These are phyloP conservation scores for Odontophorus gujanensis DNA, from an alignment of 2,113 vertebrate species.

Conservation along the genomic window DNA sequence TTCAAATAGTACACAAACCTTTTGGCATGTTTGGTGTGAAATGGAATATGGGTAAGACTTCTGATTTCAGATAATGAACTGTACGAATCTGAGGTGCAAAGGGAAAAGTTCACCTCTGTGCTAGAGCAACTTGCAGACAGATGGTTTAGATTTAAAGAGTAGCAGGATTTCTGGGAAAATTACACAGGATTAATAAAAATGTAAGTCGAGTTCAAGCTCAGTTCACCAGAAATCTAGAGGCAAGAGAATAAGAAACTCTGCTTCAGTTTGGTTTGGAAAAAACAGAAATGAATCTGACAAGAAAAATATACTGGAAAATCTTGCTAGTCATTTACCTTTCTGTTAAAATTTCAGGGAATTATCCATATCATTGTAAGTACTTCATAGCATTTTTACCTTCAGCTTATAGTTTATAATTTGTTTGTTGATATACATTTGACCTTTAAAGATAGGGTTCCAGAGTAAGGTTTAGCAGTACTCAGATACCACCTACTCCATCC, in stretches of 20 bases:
- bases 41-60: background rate
- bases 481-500: too few species aligned
- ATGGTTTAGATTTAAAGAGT: slow-evolving; percentile 32
- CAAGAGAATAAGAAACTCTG: background rate
- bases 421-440: background rate
- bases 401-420: background rate
- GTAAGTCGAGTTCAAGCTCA: background rate
- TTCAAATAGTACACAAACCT: background rate
- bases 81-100: background rate
- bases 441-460: background rate
- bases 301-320: background rate
- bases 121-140: background rate
- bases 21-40: background rate
- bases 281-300: background rate
- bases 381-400: background rate
- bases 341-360: background rate
- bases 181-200: slow-evolving; percentile 4
- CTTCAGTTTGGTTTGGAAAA: background rate
- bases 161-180: background rate
- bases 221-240: slow-evolving; percentile 9
- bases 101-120: background rate
- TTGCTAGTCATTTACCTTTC: background rate
- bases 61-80: background rate
- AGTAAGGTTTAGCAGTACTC: background rate
- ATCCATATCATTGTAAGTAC: background rate